Evolutionary conservation across 1,140 invertebrate species (phyloP).

Genomic region (Philopotamus ludificatus): DNA sequence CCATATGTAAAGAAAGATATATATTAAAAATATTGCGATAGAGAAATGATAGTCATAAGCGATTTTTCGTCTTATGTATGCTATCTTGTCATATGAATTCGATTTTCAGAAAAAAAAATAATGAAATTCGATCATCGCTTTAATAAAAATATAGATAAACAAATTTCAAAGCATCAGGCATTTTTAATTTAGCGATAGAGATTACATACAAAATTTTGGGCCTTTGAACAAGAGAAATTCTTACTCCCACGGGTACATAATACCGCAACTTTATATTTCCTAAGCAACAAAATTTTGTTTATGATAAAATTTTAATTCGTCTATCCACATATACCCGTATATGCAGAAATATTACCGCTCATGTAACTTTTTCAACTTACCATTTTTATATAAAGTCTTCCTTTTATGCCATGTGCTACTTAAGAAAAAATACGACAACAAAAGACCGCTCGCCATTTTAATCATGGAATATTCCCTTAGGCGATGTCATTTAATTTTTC

Average conservation of each 20-base stretch:
- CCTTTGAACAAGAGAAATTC: no score
- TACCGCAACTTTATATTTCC: not conserved
- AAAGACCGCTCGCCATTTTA: conserved; percentile 1
- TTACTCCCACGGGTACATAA: not conserved
- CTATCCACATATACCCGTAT: no score
- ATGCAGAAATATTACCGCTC: not conserved
- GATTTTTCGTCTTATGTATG: no score
- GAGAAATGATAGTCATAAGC: no score
- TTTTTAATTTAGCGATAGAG: no score
- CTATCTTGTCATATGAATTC: no score
- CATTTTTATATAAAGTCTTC: not conserved
- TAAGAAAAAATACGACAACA: not conserved
- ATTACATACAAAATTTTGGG: no score
- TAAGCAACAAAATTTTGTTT: not conserved
- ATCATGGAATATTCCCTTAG: not conserved
- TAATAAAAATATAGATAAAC: no score
- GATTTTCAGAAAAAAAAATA: no score
- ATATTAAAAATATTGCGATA: not conserved
- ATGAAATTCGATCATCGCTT: no score
- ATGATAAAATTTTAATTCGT: not conserved
- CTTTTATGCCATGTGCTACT: not conserved
- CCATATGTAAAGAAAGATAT: not conserved
- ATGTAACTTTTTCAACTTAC: not conserved
- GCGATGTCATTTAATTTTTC: not conserved
- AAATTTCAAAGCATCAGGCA: no score